Evolutionary conservation across 2,797 vertebrate species (phyloP).

Genomic region (Pseudocheirus occidentalis): DNA sequence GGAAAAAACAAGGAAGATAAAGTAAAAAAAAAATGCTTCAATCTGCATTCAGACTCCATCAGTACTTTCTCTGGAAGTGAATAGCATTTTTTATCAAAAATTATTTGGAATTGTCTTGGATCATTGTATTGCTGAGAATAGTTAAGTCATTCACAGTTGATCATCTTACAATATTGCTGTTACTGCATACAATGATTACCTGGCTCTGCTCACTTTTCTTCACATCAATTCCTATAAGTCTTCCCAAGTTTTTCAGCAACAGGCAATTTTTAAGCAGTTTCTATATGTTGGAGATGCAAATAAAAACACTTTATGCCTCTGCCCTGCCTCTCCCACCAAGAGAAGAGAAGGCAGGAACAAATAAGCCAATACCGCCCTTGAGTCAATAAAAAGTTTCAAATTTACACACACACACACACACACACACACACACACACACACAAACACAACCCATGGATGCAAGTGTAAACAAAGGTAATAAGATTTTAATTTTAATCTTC

Average conservation of each 20-base stretch:
- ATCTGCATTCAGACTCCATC: not conserved
- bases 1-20: not conserved
- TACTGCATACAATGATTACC: not conserved
- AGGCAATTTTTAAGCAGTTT: not conserved
- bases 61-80: not conserved
- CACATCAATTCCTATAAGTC: not conserved
- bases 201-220: not conserved
- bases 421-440: too few species aligned
- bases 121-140: not conserved
- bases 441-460: too few species aligned
- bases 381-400: too few species aligned
- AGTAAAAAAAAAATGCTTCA: not conserved
- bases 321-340: too few species aligned
- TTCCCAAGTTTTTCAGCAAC: not conserved
- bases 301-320: not conserved
- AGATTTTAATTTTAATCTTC: not conserved
- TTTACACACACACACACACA: too few species aligned
- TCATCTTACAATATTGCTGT: not conserved
- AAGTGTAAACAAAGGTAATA: not conserved
- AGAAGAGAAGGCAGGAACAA: not conserved
- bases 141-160: not conserved
- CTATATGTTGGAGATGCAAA: not conserved
- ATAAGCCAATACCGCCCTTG: rapidly evolving
- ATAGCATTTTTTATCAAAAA: not conserved
- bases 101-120: not conserved